Percentiles rank a stretch among this genome's conserved stretches.
Conservation (phyloP, 2,888 invertebrate genomes). For the Galerucella pusilla region DNA sequence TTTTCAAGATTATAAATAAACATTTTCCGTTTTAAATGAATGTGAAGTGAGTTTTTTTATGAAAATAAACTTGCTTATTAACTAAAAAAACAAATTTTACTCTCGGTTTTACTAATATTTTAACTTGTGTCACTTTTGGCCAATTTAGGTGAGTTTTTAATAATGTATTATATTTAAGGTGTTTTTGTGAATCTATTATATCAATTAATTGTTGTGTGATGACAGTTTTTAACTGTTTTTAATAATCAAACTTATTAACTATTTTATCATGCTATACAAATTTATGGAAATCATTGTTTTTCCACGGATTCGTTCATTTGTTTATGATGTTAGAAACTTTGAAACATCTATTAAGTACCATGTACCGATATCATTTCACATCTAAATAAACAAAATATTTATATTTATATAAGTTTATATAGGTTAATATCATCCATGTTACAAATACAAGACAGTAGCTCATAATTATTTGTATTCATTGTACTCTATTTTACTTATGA, state of each 20-base stretch:
- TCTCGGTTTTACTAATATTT: too few relatives aligned
- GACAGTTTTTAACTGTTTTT: too few relatives aligned
- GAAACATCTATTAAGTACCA: neutral
- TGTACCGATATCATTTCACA: neutral
- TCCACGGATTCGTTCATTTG: too few relatives aligned
- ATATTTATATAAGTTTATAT: neutral
- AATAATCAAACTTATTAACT: too few relatives aligned
- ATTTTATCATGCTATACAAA: too few relatives aligned
- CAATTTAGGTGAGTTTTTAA: constrained; percentile 24
- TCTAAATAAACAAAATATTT: neutral
- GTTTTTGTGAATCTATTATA: neutral
- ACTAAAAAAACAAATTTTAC: constrained; percentile 4
- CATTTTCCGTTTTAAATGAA: constrained; percentile 1
- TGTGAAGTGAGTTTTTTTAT: constrained; percentile 27
- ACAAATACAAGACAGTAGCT: neutral
- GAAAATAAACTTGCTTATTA: constrained; percentile 40
- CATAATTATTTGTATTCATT: neutral
- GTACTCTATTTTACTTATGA: neutral
- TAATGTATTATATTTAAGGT: neutral
- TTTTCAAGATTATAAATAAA: constrained; percentile 1
- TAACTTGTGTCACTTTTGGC: constrained; percentile 9
- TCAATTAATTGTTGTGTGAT: too few relatives aligned
- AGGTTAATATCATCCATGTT: neutral
- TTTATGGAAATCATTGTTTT: too few relatives aligned
- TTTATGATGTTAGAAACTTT: neutral